Base-by-base conservation (phyloP, 1,140 invertebrate species). In the Episyrphus balteatus region DNA sequence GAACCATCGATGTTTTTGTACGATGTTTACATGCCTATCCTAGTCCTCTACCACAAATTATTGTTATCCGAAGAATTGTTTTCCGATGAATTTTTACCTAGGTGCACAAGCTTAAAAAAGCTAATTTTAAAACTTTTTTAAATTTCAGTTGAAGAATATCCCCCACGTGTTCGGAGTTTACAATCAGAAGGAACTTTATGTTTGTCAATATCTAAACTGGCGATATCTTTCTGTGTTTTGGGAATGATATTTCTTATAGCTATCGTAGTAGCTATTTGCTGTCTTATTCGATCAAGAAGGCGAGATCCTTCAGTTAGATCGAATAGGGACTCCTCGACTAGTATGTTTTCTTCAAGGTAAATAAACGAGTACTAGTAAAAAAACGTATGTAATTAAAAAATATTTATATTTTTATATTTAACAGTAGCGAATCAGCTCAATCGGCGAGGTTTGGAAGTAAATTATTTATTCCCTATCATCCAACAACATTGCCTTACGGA, bases 141-240 rank as follows among this genome's bases (percentile, higher is more conserved):
- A 18, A 45, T 47, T 48, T 46, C 44, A 68, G 65, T 56, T 13
- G 65, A 67, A 42, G 65, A 68, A 31, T 62, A 66, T 46, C 52
- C 53, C 5, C 58, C 64, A 5, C 48, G 61, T 53, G 49, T 64
- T 6, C 51, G 61, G 3, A 44, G 50, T 1, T 34, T 59, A n/a
- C 52, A 47, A 0, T 53, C 56, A 26, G 62, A 68, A 50, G 61
- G 66, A n/a, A 67, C 63, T 3, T 47, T 84, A n/a, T 84, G 82
- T 53, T 64, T 84, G 43, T 83, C 81, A 18, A 75, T 81, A 6
- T 79, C 81, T 3, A 82, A 81, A 70, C 76, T 84, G 74, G 80
- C 81, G 8, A 67, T 83, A 26, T 75, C 81, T 0, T 83, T 84
- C 51, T 81, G 79, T 49, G 62, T 82, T 1, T 61, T 84, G 49